A percentile compares a stretch with the other conserved stretches of the same genome.
Conservation (phyloP, 2,113 vertebrate species). For the Tenrec ecaudatus region DNA sequence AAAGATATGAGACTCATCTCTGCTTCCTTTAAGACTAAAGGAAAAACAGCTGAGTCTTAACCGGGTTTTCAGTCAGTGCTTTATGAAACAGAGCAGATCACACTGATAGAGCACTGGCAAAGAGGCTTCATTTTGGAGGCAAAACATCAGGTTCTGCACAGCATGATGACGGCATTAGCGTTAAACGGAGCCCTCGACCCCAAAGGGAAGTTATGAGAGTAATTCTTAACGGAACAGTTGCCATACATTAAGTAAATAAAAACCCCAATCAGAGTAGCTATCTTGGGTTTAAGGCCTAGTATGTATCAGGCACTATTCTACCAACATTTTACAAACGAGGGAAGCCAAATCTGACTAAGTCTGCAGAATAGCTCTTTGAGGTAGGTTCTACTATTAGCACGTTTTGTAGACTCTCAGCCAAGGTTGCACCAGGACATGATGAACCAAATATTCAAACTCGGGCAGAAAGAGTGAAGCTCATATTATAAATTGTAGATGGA, state of each 20-base stretch:
- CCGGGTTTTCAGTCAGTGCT: not conserved
- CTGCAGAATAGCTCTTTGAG: not conserved
- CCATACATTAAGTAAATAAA: constrained; percentile 6
- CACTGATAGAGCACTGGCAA: constrained; percentile 54
- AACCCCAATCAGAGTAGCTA: not conserved
- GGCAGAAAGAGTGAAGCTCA: not conserved
- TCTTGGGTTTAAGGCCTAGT: not conserved
- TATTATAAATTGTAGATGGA: not conserved
- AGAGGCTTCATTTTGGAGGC: constrained; percentile 47
- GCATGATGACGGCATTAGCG: not conserved
- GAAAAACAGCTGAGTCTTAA: constrained; percentile 70
- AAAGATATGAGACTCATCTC: constrained; percentile 65
- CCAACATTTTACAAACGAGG: constrained; percentile 15
- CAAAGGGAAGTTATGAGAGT: not conserved
- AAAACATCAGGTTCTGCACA: constrained; percentile 33
- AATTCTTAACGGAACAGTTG: not conserved
- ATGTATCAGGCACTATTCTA: not conserved
- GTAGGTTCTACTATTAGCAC: not conserved
- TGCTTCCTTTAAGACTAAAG: constrained; percentile 73
- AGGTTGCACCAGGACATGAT: not conserved
- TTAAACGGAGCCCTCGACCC: constrained; percentile 36
- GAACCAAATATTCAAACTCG: not conserved
- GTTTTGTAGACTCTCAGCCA: constrained; percentile 44
- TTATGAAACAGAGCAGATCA: constrained; percentile 69
- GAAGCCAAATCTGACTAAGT: not conserved